A percentile compares a stretch with the other conserved stretches of the same genome.
phyloP scores from a whole-genome alignment of 2,888 invertebrate genomes.

The Philaethria dido region DNA sequence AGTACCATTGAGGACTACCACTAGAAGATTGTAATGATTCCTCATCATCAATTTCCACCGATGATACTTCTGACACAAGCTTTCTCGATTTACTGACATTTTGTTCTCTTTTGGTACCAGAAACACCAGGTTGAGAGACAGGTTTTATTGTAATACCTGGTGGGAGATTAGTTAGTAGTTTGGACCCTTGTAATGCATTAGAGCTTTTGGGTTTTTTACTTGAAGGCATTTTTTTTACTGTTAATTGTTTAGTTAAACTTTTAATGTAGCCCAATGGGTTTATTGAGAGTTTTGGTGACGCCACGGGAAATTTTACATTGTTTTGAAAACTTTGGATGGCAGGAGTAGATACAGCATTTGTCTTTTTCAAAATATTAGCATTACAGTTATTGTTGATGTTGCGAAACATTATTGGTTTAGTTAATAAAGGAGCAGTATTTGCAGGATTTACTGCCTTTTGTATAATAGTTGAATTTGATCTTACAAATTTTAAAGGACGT shows the following conservation, averaged over 20 bases:
- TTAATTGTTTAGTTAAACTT: conserved; percentile 42
- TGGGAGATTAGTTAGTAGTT: conserved; percentile 58
- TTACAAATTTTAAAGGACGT: conserved; percentile 61
- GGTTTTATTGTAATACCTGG: conserved; percentile 57
- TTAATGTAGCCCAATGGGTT: conserved; percentile 50
- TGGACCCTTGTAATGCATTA: conserved; percentile 47
- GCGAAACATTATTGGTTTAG: conserved; percentile 50
- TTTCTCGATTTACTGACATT: conserved; percentile 38
- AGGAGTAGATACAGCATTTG: conserved; percentile 45
- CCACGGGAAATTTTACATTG: conserved; percentile 35
- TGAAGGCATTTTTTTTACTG: conserved; percentile 44
- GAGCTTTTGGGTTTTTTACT: conserved; percentile 44
- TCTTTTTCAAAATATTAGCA: conserved; percentile 49
- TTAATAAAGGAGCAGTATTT: conserved; percentile 26
- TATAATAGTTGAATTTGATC: conserved; percentile 46
- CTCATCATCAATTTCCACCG: conserved; percentile 74
- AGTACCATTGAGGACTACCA: conserved; percentile 69
- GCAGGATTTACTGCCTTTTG: conserved; percentile 21
- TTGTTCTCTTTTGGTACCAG: conserved; percentile 37
- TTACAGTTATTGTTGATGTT: conserved; percentile 35
- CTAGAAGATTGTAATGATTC: conserved; percentile 49
- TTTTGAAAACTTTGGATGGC: conserved; percentile 32
- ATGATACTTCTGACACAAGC: conserved; percentile 51
- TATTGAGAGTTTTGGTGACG: conserved; percentile 43
- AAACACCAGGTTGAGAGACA: conserved; percentile 27